These are phyloP conservation scores for Lithobates sylvaticus DNA, from an alignment of 2,797 vertebrate species.

Conservation along the genomic window DNA sequence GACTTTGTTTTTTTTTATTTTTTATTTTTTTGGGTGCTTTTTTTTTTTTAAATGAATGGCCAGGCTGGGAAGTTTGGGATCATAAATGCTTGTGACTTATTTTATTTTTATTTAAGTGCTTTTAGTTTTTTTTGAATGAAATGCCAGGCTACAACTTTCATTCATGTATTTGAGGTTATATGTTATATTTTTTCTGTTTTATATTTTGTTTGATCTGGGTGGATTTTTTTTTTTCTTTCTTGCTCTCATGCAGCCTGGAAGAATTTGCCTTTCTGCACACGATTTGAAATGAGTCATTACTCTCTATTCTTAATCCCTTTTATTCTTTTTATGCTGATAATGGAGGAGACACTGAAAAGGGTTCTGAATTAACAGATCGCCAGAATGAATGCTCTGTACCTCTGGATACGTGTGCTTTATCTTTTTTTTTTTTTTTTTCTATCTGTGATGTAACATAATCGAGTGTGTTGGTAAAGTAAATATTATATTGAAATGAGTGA, in stretches of 20 bases:
- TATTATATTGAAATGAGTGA: constrained; percentile 2
- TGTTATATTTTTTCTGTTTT: background rate
- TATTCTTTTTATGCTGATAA: constrained; percentile 47
- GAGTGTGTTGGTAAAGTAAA: background rate
- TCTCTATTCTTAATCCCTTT: constrained; percentile 50
- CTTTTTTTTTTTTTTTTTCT: background rate
- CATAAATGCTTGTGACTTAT: background rate
- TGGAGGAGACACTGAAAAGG: constrained; percentile 37
- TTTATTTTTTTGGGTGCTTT: background rate
- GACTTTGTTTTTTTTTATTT: background rate
- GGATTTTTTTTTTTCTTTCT: constrained; percentile 13
- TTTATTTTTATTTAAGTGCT: background rate
- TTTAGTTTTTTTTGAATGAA: constrained; percentile 58
- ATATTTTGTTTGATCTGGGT: background rate
- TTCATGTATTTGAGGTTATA: too few relatives aligned
- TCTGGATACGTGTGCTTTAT: background rate
- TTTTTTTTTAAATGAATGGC: constrained; percentile 63
- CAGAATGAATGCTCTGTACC: constrained; percentile 15
- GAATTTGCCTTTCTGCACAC: constrained; percentile 29
- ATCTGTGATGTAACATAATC: background rate
- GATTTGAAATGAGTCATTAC: constrained; percentile 43
- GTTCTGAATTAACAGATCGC: constrained; percentile 28
- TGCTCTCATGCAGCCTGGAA: background rate
- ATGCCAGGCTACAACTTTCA: constrained; percentile 44
- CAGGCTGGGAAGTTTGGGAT: background rate